phyloP scores from a whole-genome alignment of 64 coral and sea anemone genomes.

The Actinia tenebrosa region DNA sequence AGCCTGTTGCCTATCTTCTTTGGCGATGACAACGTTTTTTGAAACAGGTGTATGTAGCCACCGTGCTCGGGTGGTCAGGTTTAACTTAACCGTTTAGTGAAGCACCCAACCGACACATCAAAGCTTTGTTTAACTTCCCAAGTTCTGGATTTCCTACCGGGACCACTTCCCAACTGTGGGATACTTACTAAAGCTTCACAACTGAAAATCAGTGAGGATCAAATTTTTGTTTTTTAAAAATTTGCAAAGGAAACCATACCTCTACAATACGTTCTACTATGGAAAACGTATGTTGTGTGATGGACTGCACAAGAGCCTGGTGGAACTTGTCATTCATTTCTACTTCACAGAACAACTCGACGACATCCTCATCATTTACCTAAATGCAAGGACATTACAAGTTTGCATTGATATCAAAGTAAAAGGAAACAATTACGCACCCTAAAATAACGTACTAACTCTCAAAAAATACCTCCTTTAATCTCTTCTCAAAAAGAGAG shows the following conservation, averaged over 20 bases:
- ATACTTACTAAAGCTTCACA: too few relatives aligned
- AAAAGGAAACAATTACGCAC: not conserved
- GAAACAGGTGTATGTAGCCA: too few relatives aligned
- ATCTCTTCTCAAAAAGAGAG: not conserved
- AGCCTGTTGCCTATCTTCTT: too few relatives aligned
- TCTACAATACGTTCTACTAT: not conserved
- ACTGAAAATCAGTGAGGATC: too few relatives aligned
- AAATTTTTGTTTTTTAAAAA: too few relatives aligned
- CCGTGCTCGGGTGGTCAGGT: too few relatives aligned
- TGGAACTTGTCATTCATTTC: not conserved
- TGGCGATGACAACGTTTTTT: too few relatives aligned
- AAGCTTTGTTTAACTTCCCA: too few relatives aligned
- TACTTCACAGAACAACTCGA: not conserved
- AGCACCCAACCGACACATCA: too few relatives aligned
- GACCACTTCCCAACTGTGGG: not conserved
- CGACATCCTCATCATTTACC: not conserved
- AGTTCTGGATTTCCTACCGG: too few relatives aligned
- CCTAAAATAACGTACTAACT: not conserved
- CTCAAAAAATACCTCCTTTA: not conserved
- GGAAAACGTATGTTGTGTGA: constrained; percentile 2
- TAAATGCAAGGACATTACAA: not conserved
- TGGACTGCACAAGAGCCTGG: not conserved
- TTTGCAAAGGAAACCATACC: not conserved
- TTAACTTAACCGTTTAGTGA: too few relatives aligned
- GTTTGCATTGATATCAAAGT: not conserved